Conservation (phyloP, 1,140 invertebrate genomes). For the Drosophila obscura region DNA sequence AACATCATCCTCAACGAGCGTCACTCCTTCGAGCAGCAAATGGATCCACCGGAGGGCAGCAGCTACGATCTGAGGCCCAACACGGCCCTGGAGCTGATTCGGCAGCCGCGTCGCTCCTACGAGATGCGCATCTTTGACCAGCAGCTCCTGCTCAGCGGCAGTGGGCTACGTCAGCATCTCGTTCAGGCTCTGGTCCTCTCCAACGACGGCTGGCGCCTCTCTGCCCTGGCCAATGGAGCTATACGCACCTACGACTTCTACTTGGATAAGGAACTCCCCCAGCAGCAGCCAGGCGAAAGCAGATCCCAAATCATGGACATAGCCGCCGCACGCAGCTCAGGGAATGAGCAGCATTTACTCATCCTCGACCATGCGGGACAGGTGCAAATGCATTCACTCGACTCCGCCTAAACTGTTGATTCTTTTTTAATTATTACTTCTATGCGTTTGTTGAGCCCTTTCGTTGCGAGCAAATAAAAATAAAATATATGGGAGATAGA, state of each 20-base stretch:
- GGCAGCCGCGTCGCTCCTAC: slow-evolving; percentile 60
- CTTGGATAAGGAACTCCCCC: slow-evolving; percentile 56
- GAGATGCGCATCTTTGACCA: slow-evolving; percentile 73
- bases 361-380: slow-evolving; percentile 39
- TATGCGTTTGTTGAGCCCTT: slow-evolving; percentile 21
- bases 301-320: slow-evolving; percentile 45
- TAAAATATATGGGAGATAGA: too few relatives aligned
- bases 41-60: slow-evolving; percentile 12
- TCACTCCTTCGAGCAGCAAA: slow-evolving; percentile 60
- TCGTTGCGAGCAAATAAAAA: slow-evolving; percentile 44
- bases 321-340: slow-evolving; percentile 40
- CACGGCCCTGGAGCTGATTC: slow-evolving; percentile 62
- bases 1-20: slow-evolving; percentile 81
- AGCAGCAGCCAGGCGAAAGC: neutral
- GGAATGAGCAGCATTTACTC: slow-evolving; percentile 51
- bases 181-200: slow-evolving; percentile 70
- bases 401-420: slow-evolving; percentile 53
- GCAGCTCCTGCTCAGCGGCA: slow-evolving; percentile 71
- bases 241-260: slow-evolving; percentile 74
- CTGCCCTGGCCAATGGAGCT: slow-evolving; percentile 63
- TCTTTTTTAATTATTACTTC: slow-evolving; percentile 25
- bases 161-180: slow-evolving; percentile 64
- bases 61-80: slow-evolving; percentile 51
- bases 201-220: slow-evolving; percentile 70
- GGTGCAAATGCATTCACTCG: slow-evolving; percentile 57